A percentile compares a stretch with the other conserved stretches of the same genome.
Conservation (phyloP, 2,888 invertebrate genomes). For the Trypoxylon attenuatum region DNA sequence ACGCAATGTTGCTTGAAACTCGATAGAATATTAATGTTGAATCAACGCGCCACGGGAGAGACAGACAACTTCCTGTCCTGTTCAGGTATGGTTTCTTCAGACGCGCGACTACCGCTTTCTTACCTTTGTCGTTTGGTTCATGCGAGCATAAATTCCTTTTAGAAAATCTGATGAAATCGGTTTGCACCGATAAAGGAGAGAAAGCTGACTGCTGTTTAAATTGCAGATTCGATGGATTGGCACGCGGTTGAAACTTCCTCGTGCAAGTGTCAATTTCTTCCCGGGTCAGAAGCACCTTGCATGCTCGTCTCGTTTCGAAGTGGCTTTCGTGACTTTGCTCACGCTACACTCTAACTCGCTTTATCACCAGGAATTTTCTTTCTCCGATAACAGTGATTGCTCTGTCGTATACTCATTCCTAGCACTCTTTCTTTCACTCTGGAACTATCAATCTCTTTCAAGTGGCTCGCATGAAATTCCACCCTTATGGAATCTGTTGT, state of each 20-base stretch:
- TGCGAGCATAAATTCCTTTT: slow-evolving; percentile 14
- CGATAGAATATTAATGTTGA: slow-evolving; percentile 11
- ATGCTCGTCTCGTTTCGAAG: no score
- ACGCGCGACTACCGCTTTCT: neutral
- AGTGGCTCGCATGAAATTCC: no score
- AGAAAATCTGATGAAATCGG: slow-evolving; percentile 31
- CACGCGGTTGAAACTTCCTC: neutral
- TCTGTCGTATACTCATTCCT: no score
- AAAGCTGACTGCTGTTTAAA: slow-evolving; percentile 37
- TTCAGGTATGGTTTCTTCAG: neutral
- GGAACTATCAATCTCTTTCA: no score
- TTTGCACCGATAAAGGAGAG: slow-evolving; percentile 37
- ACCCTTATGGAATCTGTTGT: no score
- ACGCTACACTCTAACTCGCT: no score
- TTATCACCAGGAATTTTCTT: no score
- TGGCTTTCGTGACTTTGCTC: no score
- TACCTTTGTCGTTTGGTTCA: slow-evolving; percentile 3
- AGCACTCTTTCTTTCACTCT: no score
- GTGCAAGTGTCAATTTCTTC: no score
- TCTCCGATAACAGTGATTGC: no score
- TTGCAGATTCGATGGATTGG: slow-evolving; percentile 33
- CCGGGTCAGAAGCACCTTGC: no score
- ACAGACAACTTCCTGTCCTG: neutral
- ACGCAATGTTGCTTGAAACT: slow-evolving; percentile 3
- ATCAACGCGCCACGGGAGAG: neutral